A percentile compares a stretch with the other conserved stretches of the same genome.
phyloP scores from a whole-genome alignment of 2,888 invertebrate genomes.

The Morpho helenor region DNA sequence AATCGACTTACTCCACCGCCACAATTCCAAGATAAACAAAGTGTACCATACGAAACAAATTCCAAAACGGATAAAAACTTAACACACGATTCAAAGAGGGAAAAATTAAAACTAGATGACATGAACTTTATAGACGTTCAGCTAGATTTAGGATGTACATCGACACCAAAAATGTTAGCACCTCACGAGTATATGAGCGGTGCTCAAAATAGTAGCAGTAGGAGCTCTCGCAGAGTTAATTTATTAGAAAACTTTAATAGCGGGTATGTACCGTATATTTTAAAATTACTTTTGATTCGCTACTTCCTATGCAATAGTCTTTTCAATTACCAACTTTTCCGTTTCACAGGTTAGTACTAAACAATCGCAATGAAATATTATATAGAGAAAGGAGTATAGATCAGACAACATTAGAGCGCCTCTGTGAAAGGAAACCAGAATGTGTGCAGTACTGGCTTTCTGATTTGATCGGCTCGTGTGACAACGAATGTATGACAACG shows the following conservation, averaged over 20 bases:
- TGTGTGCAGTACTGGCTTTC: slow-evolving; percentile 88
- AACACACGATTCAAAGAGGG: slow-evolving; percentile 66
- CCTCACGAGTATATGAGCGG: slow-evolving; percentile 62
- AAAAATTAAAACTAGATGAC: slow-evolving; percentile 69
- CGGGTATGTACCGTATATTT: slow-evolving; percentile 51
- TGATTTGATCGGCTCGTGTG: slow-evolving; percentile 85
- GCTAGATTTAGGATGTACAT: slow-evolving; percentile 66
- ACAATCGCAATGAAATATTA: slow-evolving; percentile 63
- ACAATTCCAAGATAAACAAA: slow-evolving; percentile 68
- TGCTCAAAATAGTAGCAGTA: slow-evolving; percentile 41
- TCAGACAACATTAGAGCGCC: slow-evolving; percentile 61
- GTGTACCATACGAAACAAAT: slow-evolving; percentile 52
- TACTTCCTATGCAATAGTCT: too few relatives aligned
- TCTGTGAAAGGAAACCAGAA: slow-evolving; percentile 68
- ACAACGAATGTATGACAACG: slow-evolving; percentile 93
- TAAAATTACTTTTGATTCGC: not conserved
- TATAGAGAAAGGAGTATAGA: slow-evolving; percentile 72
- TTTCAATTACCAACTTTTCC: not conserved
- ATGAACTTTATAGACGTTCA: slow-evolving; percentile 63
- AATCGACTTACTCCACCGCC: slow-evolving; percentile 64
- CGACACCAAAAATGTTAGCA: slow-evolving; percentile 72
- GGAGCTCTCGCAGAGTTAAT: slow-evolving; percentile 52
- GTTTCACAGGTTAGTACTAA: slow-evolving; percentile 54
- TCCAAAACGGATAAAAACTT: slow-evolving; percentile 55
- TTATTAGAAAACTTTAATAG: slow-evolving; percentile 62